Evolutionary conservation across 2,888 invertebrate species (phyloP).

Genomic region (Agriopis leucophaearia): DNA sequence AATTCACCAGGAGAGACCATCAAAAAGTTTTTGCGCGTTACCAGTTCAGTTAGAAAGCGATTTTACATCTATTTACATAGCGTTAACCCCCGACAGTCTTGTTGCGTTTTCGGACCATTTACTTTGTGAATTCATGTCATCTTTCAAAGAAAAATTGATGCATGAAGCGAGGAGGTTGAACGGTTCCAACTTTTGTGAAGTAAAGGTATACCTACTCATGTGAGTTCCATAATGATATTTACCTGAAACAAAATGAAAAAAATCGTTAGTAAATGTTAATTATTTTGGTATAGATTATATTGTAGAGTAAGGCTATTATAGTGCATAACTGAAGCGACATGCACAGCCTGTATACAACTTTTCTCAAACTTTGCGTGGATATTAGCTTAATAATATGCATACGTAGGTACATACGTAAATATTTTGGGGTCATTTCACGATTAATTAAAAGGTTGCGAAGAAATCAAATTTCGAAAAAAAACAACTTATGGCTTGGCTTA

Average conservation of each 20-base stretch:
- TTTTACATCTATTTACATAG: slow-evolving; percentile 75
- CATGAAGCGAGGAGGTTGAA: not conserved
- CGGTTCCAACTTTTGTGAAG: too few species aligned
- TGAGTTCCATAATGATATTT: slow-evolving; percentile 36
- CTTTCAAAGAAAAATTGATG: slow-evolving; percentile 11
- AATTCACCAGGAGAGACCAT: slow-evolving; percentile 65
- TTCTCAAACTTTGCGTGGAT: too few species aligned
- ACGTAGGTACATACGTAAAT: too few species aligned
- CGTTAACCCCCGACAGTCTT: slow-evolving; percentile 69
- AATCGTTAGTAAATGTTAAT: not conserved
- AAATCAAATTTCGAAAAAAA: too few species aligned
- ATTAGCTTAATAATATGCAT: too few species aligned
- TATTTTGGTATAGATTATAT: not conserved
- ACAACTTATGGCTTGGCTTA: too few species aligned
- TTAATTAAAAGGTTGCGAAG: too few species aligned
- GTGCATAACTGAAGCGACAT: too few species aligned
- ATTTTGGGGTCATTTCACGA: too few species aligned
- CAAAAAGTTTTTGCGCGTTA: slow-evolving; percentile 76
- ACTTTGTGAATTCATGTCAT: slow-evolving; percentile 44
- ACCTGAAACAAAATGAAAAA: slow-evolving; percentile 62
- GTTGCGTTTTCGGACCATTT: slow-evolving; percentile 72
- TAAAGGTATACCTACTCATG: slow-evolving; percentile 9
- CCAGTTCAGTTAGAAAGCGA: slow-evolving; percentile 74
- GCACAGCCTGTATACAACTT: too few species aligned
- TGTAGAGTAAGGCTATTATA: too few species aligned